Evolutionary conservation across 64 coral and sea anemone genomes (phyloP), one percentile per base, ranked within the genome.

Genomic region (Acropora tenuis): DNA sequence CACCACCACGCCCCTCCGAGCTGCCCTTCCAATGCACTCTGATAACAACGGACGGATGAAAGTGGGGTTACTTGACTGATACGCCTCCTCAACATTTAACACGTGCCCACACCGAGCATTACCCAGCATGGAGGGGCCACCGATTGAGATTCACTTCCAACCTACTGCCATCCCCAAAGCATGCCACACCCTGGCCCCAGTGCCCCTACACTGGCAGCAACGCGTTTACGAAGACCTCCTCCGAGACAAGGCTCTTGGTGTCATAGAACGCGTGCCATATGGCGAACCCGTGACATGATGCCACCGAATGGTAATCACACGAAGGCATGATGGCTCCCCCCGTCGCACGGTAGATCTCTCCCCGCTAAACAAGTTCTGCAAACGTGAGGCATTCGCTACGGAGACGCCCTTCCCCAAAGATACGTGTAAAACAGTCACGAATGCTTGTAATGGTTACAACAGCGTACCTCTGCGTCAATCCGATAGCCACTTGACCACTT

Each of bases 71-170:
- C 78, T 89, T 40, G 59, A 89, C 6, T 82, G 87, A 89, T 94
- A 94, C 49, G 93, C 66, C 55, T 94, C 74, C 1, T 94, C 88
- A 0, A 94, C 88, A 0, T 90, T 94, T 46, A 94, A 94, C 59
- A 86, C 80, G 3, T 93, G 92, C 63, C 86, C 92, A 9, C 92
- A 93, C 57, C 63, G 40, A 19, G 74, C 74, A 10, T 87, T 94
- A 41, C 88, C 73, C 8, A 86, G 80, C 9, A 94, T 90, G 80
- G 81, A 86, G 12, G 93, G 93, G 2, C 93, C 88, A 50, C 88
- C 80, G 9, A 20, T 90, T 42, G 79, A 94, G 80, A 94, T 90
- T 3, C 93, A 94, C 48, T 55, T 94, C 4, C 79, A 94, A 46
- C 84, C 76, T 6, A 15, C 20, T 7, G 76, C 92, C 40, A 73